A percentile compares a stretch with the other conserved stretches of the same genome.
Evolutionary conservation across 2,888 invertebrate genomes (phyloP).

Genomic region (Hylaea fasciaria): DNA sequence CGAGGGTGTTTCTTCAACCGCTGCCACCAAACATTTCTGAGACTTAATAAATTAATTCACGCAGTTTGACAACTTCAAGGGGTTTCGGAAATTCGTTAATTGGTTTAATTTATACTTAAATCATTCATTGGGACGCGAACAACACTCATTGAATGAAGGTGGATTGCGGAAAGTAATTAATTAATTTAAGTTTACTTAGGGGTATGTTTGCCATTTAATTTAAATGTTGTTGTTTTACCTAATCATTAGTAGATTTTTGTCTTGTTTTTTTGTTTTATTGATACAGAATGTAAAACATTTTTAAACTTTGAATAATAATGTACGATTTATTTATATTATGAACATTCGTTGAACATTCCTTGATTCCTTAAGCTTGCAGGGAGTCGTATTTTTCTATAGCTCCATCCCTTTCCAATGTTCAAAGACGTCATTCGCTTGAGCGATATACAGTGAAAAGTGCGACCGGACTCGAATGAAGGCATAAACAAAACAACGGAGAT

Average conservation of each 20-base stretch:
- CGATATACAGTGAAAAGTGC: too few species aligned
- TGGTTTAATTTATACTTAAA: constrained; percentile 70
- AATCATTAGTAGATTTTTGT: neutral
- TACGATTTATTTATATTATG: too few species aligned
- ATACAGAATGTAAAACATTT: neutral
- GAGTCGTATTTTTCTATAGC: too few species aligned
- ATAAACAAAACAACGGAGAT: too few species aligned
- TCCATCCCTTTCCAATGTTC: too few species aligned
- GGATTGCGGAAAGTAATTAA: constrained; percentile 62
- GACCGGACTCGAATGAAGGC: too few species aligned
- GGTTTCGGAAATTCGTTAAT: constrained; percentile 58
- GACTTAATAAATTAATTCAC: constrained; percentile 58
- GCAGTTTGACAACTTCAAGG: constrained; percentile 62
- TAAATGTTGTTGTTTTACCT: neutral
- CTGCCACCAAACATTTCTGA: constrained; percentile 40
- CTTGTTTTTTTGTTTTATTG: neutral
- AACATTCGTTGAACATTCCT: too few species aligned
- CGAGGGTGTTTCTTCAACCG: constrained; percentile 22
- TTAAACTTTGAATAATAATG: too few species aligned
- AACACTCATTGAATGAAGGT: constrained; percentile 59
- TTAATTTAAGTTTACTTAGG: constrained; percentile 52
- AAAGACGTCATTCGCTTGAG: too few species aligned
- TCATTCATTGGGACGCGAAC: constrained; percentile 61
- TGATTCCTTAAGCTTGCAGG: too few species aligned
- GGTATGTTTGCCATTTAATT: neutral